Conservation (phyloP, 2,888 invertebrate genomes). For the Chrysomela aeneicollis region DNA sequence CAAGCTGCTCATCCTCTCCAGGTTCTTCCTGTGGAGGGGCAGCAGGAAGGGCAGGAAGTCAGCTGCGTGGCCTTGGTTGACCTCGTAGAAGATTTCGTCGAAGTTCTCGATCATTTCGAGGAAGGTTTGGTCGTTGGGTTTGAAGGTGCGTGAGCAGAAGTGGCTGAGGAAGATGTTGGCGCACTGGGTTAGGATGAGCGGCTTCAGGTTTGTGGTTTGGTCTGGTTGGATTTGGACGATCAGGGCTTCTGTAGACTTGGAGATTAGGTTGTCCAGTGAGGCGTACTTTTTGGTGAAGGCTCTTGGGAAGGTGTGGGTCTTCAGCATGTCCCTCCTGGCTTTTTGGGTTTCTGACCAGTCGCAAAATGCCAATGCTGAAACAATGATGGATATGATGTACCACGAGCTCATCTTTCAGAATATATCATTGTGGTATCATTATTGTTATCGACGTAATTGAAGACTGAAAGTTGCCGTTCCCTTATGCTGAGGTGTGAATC, state of each 20-base stretch:
- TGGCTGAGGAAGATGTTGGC: conserved; percentile 70
- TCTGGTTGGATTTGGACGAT: conserved; percentile 44
- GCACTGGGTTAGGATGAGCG: conserved; percentile 63
- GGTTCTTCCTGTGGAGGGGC: conserved; percentile 64
- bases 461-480: too few relatives aligned
- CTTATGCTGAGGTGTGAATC: too few relatives aligned
- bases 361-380: conserved; percentile 72
- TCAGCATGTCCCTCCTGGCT: conserved; percentile 67
- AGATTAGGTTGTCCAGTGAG: conserved; percentile 63
- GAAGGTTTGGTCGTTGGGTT: conserved; percentile 61
- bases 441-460: too few relatives aligned
- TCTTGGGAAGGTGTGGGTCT: conserved; percentile 67
- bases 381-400: conserved; percentile 1
- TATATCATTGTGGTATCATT: too few relatives aligned
- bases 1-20: conserved; percentile 63
- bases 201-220: conserved; percentile 57
- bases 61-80: conserved; percentile 73
- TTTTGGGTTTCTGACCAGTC: conserved; percentile 73
- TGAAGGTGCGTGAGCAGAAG: conserved; percentile 67
- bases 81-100: conserved; percentile 72
- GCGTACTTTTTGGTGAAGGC: conserved; percentile 65
- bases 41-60: conserved; percentile 72
- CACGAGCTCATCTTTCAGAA: too few relatives aligned
- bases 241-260: conserved; percentile 56
- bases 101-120: conserved; percentile 64